Base-by-base conservation (phyloP, 2,888 invertebrate species). In the Fabriciana adippe region DNA sequence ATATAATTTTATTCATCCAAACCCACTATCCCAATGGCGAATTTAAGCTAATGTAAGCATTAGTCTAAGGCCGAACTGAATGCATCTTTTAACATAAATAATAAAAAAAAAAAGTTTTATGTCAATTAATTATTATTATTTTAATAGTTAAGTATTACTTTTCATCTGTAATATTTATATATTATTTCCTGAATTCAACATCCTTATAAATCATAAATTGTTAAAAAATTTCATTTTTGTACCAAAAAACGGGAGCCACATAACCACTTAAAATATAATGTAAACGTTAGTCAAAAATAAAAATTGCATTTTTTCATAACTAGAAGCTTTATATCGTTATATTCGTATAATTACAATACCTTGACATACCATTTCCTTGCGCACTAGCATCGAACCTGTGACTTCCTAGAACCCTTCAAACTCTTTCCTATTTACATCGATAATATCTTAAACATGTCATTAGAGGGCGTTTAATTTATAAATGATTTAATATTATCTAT, bases 371-470 rank as follows among this genome's bases (percentile, higher is more conserved):
- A 26, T 64, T 35, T 67, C 55, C 41, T 21, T 61, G 61, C 16
- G 45, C 53, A 59, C 57, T 18, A 50, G 21, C 55, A 61, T 56
- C 53, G n/a, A 61, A 67, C 48, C 45, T 56, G 56, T 48, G 55
- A 55, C 31, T 15, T 48, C 54, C 35, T 41, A 26, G 26, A 5
- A 26, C 48, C 41, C 26, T 64, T 56, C 41, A 61, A 16, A 57
- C 54, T 57, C 41, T 35, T 41, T 41, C 76, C 75, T 85, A 86
- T 87, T 81, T 89, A 89, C 87, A 88, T 75, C 77, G 79, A 85
- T 86, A 88, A 88, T 88, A 89, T 88, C 85, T 83, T 83, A 80
- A 65, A 66, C 81, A 86, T 89, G 87, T 88, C 85, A 87, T 83
- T 50, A 61, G 13, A 11, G 35, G 35, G 50, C 60, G 48, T 21